Base-by-base conservation (phyloP, 2,797 vertebrate species). In the Pangasius macronema region DNA sequence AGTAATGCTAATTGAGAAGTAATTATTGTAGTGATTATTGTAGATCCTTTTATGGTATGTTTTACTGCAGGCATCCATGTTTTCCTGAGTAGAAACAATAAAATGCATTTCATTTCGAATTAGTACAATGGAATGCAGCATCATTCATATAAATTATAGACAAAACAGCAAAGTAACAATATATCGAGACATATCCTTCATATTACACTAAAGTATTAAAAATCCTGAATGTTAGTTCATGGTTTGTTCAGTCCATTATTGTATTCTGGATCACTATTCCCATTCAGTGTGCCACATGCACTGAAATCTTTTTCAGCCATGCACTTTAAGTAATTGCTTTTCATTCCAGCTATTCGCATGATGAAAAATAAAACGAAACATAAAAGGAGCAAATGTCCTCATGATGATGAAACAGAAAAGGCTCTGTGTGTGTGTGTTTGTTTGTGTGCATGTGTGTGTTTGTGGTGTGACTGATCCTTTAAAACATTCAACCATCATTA, bases 361-460 rank as follows among this genome's bases (percentile, higher is more conserved):
- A 75, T 82, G 65, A 88, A 77, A 91, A 83, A 81, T 63, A 2
- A 16, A 80, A 30, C 73, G 68, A 67, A 87, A 73, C 86, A 85
- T 76, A 85, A 90, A 89, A 89, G 89, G 75, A 88, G 89, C 83
- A 88, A 84, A 89, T 88, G 88, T 90, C 86, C 83, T 88, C 39
- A 85, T 89, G 88, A 70, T 88, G 86, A 89, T 87, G 87, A 89
- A 90, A 87, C 57, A 16, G 49, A 85, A 87, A 80, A 20, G 57
- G 13, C 51, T 59, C 16, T 46, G 72, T 83, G 57, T 61, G 30
- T 39, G 4, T 39, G 53, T 81, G 77, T 59, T 20, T 57, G 51
- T 59, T 16, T 39, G 18, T 73, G 30, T 14, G 30, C 18, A 14
- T 36, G 30, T 68, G 30, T 68, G 27, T 53, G 53, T 53, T 14